Percentiles rank a stretch among this genome's conserved stretches.
Conservation (phyloP, 2,797 vertebrate genomes). For the Ceryle rudis region DNA sequence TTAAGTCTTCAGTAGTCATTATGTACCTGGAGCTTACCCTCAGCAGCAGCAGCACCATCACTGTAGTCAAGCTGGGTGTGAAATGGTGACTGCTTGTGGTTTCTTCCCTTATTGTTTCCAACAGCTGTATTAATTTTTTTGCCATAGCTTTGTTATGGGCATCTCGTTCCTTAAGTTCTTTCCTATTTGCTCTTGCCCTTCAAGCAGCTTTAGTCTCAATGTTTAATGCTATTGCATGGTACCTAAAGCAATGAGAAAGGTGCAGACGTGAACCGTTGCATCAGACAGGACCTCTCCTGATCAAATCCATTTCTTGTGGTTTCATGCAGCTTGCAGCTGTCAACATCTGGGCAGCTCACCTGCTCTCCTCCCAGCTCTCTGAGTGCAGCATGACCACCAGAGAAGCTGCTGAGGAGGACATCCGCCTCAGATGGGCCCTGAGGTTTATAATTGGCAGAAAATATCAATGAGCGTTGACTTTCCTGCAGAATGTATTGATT, state of each 20-base stretch:
- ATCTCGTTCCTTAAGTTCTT: background rate
- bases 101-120: background rate
- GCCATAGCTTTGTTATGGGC: background rate
- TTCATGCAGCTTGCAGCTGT: background rate
- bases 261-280: background rate
- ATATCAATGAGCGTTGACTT: background rate
- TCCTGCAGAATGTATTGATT: background rate
- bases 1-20: background rate
- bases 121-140: background rate
- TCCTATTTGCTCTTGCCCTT: background rate
- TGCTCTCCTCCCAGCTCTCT: background rate
- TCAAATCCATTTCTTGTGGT: fast-evolving
- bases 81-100: fast-evolving
- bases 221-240: too few relatives aligned
- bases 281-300: background rate
- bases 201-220: background rate
- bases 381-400: too few relatives aligned
- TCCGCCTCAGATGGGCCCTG: background rate
- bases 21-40: background rate
- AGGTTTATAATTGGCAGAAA: background rate
- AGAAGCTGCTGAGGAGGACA: background rate
- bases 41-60: background rate
- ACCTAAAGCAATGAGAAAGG: background rate
- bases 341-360: background rate
- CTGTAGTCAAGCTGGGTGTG: background rate